Evolutionary conservation across 1,140 invertebrate genomes (phyloP).

Genomic region (Hetaerina americana): DNA sequence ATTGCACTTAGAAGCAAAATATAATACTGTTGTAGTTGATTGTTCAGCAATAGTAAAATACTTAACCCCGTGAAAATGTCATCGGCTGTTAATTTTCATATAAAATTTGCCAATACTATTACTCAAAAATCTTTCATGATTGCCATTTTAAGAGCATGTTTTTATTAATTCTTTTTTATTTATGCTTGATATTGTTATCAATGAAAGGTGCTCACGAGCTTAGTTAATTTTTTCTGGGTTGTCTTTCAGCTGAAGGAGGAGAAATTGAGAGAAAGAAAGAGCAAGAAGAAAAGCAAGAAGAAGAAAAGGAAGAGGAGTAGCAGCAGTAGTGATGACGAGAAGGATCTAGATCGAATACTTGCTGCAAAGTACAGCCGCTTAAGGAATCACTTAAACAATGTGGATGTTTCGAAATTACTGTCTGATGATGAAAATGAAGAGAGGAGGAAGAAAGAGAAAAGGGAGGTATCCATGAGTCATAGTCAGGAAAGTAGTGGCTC

Average conservation of each 20-base stretch:
- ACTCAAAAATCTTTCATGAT: no score
- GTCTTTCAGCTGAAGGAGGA: conserved; percentile 2
- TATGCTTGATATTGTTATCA: no score
- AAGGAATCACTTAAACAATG: conserved; percentile 9
- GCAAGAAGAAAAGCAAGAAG: conserved; percentile 16
- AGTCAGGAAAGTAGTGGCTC: conserved; percentile 1
- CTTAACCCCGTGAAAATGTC: no score
- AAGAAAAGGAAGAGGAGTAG: conserved; percentile 15
- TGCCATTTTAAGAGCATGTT: no score
- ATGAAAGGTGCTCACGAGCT: no score
- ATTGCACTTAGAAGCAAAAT: no score
- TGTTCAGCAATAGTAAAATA: no score
- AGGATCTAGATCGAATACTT: conserved; percentile 13
- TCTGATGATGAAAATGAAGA: not conserved
- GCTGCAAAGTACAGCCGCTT: conserved; percentile 11
- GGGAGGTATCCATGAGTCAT: conserved; percentile 5
- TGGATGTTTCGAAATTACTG: conserved; percentile 4
- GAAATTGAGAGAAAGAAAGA: conserved; percentile 13
- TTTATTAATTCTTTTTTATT: no score
- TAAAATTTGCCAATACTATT: no score
- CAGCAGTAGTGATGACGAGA: conserved; percentile 13
- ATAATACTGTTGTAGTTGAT: no score
- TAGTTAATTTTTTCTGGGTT: not conserved
- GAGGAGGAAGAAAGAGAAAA: conserved; percentile 4
- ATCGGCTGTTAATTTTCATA: no score